Percentiles rank a stretch among this genome's conserved stretches.
Evolutionary conservation across 2,888 invertebrate genomes (phyloP).

Genomic region (Prosopocoilus inquinatus): DNA sequence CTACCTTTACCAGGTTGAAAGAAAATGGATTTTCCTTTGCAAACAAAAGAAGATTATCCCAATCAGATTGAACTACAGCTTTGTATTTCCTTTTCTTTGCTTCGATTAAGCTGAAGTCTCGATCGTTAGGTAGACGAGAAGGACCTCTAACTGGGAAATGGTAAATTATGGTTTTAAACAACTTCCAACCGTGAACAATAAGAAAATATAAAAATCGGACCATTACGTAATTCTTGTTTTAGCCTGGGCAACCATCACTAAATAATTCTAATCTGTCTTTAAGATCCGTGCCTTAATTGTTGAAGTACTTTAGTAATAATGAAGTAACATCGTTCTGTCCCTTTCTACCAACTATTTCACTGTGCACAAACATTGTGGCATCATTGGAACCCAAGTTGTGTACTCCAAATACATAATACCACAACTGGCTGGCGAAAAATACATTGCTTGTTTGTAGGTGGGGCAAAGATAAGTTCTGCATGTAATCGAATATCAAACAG

Average conservation of each 20-base stretch:
- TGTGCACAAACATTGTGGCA: background rate
- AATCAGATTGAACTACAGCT: background rate
- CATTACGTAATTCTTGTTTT: slow-evolving; percentile 24
- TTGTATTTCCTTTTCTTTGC: background rate
- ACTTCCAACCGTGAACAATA: slow-evolving; percentile 16
- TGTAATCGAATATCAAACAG: background rate
- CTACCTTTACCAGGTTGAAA: background rate
- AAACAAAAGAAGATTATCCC: background rate
- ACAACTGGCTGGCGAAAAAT: slow-evolving; percentile 5
- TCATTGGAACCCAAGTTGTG: slow-evolving; percentile 6
- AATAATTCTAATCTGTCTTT: background rate
- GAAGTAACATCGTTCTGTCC: slow-evolving; percentile 22
- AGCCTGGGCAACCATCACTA: slow-evolving; percentile 23
- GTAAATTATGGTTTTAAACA: slow-evolving; percentile 18
- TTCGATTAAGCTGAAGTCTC: background rate
- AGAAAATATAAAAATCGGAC: slow-evolving; percentile 12
- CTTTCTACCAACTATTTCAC: slow-evolving; percentile 16
- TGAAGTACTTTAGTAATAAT: slow-evolving; percentile 20
- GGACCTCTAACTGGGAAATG: slow-evolving; percentile 20
- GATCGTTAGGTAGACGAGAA: slow-evolving; percentile 3
- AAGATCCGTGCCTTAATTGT: background rate
- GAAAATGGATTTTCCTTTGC: background rate
- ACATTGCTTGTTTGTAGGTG: background rate
- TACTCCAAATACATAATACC: slow-evolving; percentile 3
- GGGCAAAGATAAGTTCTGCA: background rate